These are phyloP conservation scores for Cephalopterus ornatus DNA, from an alignment of 2,113 vertebrate species.

Conservation along the genomic window DNA sequence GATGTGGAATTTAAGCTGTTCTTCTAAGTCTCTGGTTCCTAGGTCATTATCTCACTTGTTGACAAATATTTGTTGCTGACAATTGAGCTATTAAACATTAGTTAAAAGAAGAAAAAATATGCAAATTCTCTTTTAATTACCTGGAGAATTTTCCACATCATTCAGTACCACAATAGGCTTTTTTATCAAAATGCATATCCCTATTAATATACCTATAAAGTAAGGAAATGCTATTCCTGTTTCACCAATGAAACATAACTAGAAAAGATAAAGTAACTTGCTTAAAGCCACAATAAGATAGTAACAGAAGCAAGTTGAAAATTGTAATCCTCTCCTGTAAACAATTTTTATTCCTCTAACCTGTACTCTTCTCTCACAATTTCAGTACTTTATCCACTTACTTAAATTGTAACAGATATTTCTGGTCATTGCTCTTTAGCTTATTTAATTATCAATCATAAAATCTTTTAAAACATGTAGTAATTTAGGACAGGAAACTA, in stretches of 20 bases:
- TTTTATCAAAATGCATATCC: neutral
- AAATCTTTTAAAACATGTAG: neutral
- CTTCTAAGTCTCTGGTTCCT: neutral
- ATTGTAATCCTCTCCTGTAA: neutral
- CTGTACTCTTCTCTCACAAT: neutral
- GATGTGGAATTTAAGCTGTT: neutral
- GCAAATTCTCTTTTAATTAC: neutral
- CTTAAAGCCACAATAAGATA: neutral
- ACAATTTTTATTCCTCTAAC: neutral
- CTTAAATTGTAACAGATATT: neutral
- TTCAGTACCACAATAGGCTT: neutral
- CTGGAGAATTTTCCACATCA: neutral
- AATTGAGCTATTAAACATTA: neutral
- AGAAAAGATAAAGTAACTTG: neutral
- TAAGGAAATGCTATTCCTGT: neutral
- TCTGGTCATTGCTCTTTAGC: neutral
- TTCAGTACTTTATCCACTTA: neutral
- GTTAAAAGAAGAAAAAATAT: neutral
- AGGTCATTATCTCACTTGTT: neutral
- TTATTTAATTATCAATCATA: neutral
- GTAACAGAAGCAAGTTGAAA: neutral
- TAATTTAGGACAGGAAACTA: neutral
- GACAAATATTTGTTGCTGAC: neutral
- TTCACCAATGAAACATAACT: neutral
- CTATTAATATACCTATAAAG: neutral